Conservation (phyloP, 2,797 vertebrate species). For the Yasuhikotakia modesta region DNA sequence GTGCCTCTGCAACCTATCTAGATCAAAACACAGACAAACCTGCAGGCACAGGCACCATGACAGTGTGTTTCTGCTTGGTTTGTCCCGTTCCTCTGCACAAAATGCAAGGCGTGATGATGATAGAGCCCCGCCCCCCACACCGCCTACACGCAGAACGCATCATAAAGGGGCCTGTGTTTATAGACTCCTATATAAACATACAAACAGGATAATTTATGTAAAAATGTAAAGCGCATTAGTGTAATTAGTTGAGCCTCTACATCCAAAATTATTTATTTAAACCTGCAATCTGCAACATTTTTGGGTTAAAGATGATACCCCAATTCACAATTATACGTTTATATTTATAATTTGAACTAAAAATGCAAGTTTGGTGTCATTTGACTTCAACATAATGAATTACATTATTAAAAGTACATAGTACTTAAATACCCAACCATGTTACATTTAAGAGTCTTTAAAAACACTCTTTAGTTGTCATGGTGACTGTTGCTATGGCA, state of each 20-base stretch:
- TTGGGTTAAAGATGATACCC: no score
- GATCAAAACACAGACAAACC: slow-evolving; percentile 69
- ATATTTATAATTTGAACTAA: no score
- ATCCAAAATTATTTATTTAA: no score
- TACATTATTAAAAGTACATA: no score
- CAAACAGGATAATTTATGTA: neutral
- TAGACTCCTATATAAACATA: slow-evolving; percentile 81
- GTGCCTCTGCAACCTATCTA: neutral
- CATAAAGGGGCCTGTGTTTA: slow-evolving; percentile 93
- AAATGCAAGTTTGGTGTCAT: no score
- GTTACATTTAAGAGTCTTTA: neutral
- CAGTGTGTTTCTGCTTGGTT: slow-evolving; percentile 88
- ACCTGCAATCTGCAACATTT: no score
- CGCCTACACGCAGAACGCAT: slow-evolving; percentile 94
- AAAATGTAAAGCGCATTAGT: no score
- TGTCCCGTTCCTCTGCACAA: slow-evolving; percentile 86
- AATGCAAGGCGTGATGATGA: slow-evolving; percentile 84
- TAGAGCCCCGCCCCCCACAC: slow-evolving; percentile 87
- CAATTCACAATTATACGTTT: no score
- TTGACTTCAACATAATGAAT: no score
- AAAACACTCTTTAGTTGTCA: no score
- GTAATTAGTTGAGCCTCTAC: no score
- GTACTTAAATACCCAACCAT: no score
- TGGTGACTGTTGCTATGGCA: neutral
- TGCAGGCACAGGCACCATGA: slow-evolving; percentile 93